Conservation (phyloP, 1,140 invertebrate genomes). For the Leptoteleia sp. region DNA sequence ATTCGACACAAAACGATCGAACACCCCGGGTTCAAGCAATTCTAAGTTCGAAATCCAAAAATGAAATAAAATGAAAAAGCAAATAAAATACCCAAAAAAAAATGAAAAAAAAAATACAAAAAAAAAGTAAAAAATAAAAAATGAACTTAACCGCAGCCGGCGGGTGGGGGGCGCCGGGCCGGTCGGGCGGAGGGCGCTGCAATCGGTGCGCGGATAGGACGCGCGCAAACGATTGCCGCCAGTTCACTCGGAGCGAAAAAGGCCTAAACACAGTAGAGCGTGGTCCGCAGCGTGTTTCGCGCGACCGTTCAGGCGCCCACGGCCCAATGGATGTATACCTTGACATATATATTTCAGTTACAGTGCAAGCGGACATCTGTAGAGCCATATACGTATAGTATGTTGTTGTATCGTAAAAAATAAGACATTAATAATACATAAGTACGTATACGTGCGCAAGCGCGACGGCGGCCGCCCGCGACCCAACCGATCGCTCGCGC, state of each 20-base stretch:
- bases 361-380: slow-evolving; percentile 82
- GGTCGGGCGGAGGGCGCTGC: not conserved
- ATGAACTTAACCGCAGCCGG: slow-evolving; percentile 44
- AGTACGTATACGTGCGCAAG: slow-evolving; percentile 52
- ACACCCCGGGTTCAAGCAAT: slow-evolving; percentile 68
- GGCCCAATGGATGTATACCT: slow-evolving; percentile 65
- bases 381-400: slow-evolving; percentile 82
- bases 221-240: slow-evolving; percentile 23
- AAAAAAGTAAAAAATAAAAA: slow-evolving; percentile 25
- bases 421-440: slow-evolving; percentile 68
- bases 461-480: not conserved
- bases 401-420: slow-evolving; percentile 81
- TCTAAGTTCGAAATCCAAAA: slow-evolving; percentile 71
- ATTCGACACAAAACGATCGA: slow-evolving; percentile 66
- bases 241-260: slow-evolving; percentile 36
- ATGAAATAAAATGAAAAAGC: slow-evolving; percentile 65
- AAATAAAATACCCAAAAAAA: slow-evolving; percentile 54
- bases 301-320: slow-evolving; percentile 40
- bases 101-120: slow-evolving; percentile 9
- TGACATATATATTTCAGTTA: slow-evolving; percentile 81
- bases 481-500: not conserved
- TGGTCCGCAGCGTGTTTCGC: slow-evolving; percentile 16
- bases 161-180: not conserved
- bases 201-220: slow-evolving; percentile 40
- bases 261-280: slow-evolving; percentile 65